Base-by-base conservation (phyloP, 2,113 vertebrate genomes). In the Anas platyrhynchos region DNA sequence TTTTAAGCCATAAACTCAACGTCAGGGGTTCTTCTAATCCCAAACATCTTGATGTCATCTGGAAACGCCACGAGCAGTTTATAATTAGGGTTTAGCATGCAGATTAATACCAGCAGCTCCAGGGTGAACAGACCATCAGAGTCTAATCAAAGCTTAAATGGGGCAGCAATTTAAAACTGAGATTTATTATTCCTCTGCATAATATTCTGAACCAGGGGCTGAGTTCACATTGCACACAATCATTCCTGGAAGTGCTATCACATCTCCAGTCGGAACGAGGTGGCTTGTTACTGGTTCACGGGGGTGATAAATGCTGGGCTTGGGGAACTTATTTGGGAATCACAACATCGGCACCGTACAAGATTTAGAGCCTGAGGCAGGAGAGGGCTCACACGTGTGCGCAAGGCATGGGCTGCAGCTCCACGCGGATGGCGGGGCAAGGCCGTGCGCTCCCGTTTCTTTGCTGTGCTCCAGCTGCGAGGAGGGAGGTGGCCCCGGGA, bases 21-120 rank as follows among this genome's bases (percentile, higher is more conserved):
- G 78, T 96, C 97, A 96, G 84, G 84, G 48, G 92, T 95, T 95
- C 97, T 93, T 97, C 96, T 97, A 98, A 98, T 98, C 95, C 97
- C 90, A 82, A 97, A 97, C 98, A 98, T 96, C 98, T 98, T 98
- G 96, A 94, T 96, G 94, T 98, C 90, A 97, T 97, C 97, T 98
- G 85, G 94, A 96, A 97, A 95, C 92, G 97, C 97, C 94, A 91
- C 50, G 97, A 97, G 95, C 88, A 88, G 92, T 96, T 97, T 97
- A 95, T 97, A 97, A 97, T 98, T 97, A 97, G 94, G 88, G 93
- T 91, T 96, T 75, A 92, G 79, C 83, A 91, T 91, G 92, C 83
- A 83, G 86, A 97, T 97, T 97, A 98, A 97, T 94, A 96, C 87
- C 95, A 94, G 89, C 92, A 96, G 91, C 89, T 94, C 65, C 75